Percentiles rank a stretch among this genome's conserved stretches.
Evolutionary conservation across 2,113 vertebrate genomes (phyloP).

Genomic region (Sorex fumeus): DNA sequence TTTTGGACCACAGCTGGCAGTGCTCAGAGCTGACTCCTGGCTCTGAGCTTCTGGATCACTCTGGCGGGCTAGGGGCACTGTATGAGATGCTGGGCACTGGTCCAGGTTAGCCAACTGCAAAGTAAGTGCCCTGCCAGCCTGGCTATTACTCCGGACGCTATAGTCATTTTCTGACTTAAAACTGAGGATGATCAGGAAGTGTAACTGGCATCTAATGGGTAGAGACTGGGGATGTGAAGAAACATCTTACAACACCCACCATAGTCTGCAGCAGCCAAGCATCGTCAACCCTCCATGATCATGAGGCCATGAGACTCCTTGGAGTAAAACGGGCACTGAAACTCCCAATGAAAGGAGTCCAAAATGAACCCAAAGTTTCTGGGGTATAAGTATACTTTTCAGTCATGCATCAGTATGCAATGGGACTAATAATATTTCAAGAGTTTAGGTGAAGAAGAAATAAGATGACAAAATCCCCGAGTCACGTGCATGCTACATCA

Average conservation of each 20-base stretch:
- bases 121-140: no score
- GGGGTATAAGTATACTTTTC: background rate
- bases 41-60: no score
- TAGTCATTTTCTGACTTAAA: no score
- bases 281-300: background rate
- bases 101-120: no score
- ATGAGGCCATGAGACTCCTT: background rate
- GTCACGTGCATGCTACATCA: background rate
- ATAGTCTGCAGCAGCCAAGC: background rate
- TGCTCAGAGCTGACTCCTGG: no score
- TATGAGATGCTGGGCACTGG: no score
- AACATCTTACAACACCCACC: background rate
- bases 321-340: fast-evolving
- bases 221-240: background rate
- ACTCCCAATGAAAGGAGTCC: background rate
- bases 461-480: background rate
- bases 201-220: no score
- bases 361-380: background rate
- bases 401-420: background rate
- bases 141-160: no score
- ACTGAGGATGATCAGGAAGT: no score
- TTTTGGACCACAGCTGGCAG: no score
- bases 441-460: background rate
- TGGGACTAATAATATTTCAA: background rate
- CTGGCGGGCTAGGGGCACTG: no score